Percentiles rank a stretch among this genome's conserved stretches.
These are phyloP conservation scores for Urocyon cinereoargenteus DNA, from an alignment of 2,797 vertebrate genomes.

Conservation along the genomic window DNA sequence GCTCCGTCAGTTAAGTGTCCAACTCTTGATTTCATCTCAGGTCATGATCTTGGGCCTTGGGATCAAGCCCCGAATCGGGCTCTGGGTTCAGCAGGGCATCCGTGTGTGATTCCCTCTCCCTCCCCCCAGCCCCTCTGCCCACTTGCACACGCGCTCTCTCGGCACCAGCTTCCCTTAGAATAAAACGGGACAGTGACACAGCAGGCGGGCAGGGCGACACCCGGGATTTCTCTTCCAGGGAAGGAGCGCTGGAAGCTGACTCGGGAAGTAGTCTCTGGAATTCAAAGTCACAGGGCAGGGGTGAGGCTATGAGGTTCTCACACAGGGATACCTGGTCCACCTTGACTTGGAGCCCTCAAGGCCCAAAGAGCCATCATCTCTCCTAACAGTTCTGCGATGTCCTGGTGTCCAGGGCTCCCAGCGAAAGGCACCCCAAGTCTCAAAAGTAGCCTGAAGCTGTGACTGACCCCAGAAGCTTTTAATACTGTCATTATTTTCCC, in stretches of 20 bases:
- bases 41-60: background rate
- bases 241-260: background rate
- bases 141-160: background rate
- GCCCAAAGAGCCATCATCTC: fast-evolving
- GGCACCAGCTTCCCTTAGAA: background rate
- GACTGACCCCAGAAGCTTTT: background rate
- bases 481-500: background rate
- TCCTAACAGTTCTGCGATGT: background rate
- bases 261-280: background rate
- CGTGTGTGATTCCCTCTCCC: background rate
- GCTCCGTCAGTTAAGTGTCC: background rate
- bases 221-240: background rate
- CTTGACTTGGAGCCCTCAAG: background rate
- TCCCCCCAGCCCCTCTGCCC: background rate
- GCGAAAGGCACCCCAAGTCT: background rate
- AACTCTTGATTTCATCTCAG: background rate
- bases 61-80: background rate
- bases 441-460: background rate
- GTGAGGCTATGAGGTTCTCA: background rate
- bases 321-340: background rate
- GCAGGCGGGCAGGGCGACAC: background rate
- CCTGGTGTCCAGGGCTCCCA: background rate
- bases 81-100: background rate
- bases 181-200: background rate
- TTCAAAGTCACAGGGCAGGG: background rate